A percentile compares a stretch with the other conserved stretches of the same genome.
Evolutionary conservation across 2,797 vertebrate species (phyloP).

Genomic region (Sebastes kiyomatsui): DNA sequence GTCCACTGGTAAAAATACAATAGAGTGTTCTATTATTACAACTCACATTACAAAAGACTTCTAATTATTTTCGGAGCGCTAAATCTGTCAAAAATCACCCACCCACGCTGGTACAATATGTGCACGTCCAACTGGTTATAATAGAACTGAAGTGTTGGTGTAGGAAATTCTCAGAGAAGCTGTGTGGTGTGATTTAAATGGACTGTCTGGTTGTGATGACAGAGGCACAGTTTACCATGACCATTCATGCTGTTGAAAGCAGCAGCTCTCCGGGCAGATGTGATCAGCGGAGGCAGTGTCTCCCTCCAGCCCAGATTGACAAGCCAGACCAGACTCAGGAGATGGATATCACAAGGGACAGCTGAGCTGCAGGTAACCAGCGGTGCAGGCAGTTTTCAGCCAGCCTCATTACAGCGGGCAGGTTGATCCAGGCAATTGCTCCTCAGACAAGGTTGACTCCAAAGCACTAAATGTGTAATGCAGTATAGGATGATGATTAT

Average conservation of each 20-base stretch:
- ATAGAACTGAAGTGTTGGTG: constrained; percentile 17
- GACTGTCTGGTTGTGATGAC: constrained; percentile 68
- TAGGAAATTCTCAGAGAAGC: constrained; percentile 31
- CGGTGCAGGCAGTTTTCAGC: constrained; percentile 74
- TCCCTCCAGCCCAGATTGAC: constrained; percentile 76
- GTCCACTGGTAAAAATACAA: background rate
- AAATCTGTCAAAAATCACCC: constrained; percentile 34
- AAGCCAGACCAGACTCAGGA: constrained; percentile 71
- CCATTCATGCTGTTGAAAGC: constrained; percentile 73
- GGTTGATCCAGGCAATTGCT: constrained; percentile 74
- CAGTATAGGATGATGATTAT: constrained; percentile 37
- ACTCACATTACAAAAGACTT: background rate
- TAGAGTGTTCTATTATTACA: constrained; percentile 5
- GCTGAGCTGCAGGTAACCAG: constrained; percentile 74
- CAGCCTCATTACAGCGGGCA: constrained; percentile 71
- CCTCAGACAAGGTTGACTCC: constrained; percentile 55
- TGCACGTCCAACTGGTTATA: constrained; percentile 9
- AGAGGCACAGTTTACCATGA: constrained; percentile 70
- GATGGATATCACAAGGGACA: constrained; percentile 79
- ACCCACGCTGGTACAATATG: background rate
- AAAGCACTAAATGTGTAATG: constrained; percentile 53
- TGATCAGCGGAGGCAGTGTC: constrained; percentile 73
- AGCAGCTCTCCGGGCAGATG: constrained; percentile 73
- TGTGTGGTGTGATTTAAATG: constrained; percentile 55
- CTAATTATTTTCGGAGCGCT: background rate